Evolutionary conservation across 2,113 vertebrate genomes (phyloP).

Genomic region (Pelvicachromis taeniatus): DNA sequence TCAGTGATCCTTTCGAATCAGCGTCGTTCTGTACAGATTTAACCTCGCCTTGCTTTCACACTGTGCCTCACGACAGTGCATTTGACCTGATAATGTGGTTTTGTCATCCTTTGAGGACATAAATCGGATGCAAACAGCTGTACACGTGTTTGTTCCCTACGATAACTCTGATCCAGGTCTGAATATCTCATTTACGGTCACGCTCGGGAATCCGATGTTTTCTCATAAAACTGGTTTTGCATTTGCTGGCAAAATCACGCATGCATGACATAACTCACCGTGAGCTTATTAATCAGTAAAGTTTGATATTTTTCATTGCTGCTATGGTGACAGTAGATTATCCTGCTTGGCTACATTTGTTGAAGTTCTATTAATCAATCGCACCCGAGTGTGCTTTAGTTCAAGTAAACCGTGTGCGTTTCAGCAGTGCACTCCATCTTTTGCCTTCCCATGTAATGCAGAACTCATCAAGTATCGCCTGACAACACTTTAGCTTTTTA

Average conservation of each 20-base stretch:
- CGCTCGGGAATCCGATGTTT: fast-evolving
- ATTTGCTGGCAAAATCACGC: not conserved
- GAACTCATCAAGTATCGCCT: not conserved
- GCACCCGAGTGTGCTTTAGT: not conserved
- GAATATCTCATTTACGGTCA: not conserved
- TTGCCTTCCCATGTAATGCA: not conserved
- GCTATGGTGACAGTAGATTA: not conserved
- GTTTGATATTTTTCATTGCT: not conserved
- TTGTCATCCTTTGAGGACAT: not conserved
- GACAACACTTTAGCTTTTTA: not conserved
- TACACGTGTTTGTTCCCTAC: not conserved
- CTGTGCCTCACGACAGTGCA: not conserved
- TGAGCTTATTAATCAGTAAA: not conserved
- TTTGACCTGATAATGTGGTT: not conserved
- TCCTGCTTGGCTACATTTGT: not conserved
- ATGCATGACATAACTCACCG: fast-evolving
- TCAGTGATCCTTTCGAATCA: not conserved
- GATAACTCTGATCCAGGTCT: too few relatives aligned
- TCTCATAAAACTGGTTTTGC: not conserved
- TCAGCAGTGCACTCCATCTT: not conserved
- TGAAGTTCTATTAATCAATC: not conserved
- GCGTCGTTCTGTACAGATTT: not conserved
- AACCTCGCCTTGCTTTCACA: not conserved
- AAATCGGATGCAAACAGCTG: not conserved
- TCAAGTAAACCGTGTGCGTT: not conserved